These are phyloP conservation scores for Ctenodactylus gundi DNA, from an alignment of 2,113 vertebrate species.

Conservation along the genomic window DNA sequence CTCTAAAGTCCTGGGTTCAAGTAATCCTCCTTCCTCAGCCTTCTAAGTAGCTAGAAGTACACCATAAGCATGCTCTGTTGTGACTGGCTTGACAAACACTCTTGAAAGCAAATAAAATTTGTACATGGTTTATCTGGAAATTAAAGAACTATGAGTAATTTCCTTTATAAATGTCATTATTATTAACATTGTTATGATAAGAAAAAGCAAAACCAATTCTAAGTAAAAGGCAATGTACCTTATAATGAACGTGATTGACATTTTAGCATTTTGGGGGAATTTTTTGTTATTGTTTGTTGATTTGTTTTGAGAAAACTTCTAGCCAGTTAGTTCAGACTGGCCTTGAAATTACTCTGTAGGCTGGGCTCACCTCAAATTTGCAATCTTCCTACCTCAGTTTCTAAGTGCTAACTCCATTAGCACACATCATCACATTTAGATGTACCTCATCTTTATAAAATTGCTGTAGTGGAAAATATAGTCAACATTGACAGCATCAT, in stretches of 20 bases:
- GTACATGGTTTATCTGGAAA: not conserved
- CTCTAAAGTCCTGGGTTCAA: not conserved
- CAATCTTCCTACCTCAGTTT: not conserved
- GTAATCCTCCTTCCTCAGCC: not conserved
- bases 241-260: no score
- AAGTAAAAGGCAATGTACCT: not conserved
- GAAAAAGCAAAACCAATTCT: not conserved
- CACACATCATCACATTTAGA: not conserved
- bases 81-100: not conserved
- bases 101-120: constrained; percentile 5
- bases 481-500: not conserved
- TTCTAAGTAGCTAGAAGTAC: not conserved
- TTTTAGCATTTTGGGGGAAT: no score
- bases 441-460: not conserved
- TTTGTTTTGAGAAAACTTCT: no score
- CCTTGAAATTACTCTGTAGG: not conserved
- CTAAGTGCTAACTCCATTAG: not conserved
- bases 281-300: no score
- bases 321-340: no score
- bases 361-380: not conserved
- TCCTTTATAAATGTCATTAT: not conserved
- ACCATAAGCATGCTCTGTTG: not conserved
- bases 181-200: not conserved
- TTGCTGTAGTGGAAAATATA: not conserved
- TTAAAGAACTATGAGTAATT: not conserved